Base-by-base conservation (phyloP, 1,140 invertebrate species). In the Globodera ellingtonae region DNA sequence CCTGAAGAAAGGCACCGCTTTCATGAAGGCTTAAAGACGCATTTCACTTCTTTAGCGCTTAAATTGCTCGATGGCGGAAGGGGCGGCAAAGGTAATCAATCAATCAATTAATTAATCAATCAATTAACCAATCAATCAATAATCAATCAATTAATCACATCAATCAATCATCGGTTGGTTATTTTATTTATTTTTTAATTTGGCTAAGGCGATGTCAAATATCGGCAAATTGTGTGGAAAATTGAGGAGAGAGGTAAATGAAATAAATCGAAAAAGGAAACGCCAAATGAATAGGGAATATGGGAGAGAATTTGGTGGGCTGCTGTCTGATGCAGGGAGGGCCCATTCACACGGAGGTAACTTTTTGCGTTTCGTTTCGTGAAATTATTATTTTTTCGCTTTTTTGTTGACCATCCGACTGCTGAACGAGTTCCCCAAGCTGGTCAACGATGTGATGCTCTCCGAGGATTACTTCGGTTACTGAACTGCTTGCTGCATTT, bases 401-500 rank as follows among this genome's bases (percentile, higher is more conserved):
- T 15, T 62, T 15, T 21, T 15, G 67, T 70, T 70, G 24, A 91
- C 98, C 1, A 90, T 98, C 0, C 90, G 96, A 83, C 91, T 98
- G 3, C 90, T 99, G 0, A 81, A 86, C 24, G 94, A 95, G 88
- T 99, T 95, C 91, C 97, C 97, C 0, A 96, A 95, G 89, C 92
- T 98, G 0, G 95, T 98, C 84, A 94, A 97, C 88, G 97, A 99
- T 88, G 94, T 97, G 84, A 98, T 98, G 89, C 93, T 96, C 89
- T 93, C 93, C 72, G 96, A 99, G 85, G 96, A 98, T 90, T 98
- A 98, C 89, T 99, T 97, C 88, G 95, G 95, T 95, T 92, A 75
- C 1, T 18, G 24, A 44, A 65, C n/a, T 62, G 46, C 8, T 24
- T 75, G 18, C 21, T 10, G 7, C 5, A 21, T 46, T 21, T 74